These are phyloP conservation scores for Copidosoma aretas DNA, from an alignment of 2,888 invertebrate species.

Conservation along the genomic window DNA sequence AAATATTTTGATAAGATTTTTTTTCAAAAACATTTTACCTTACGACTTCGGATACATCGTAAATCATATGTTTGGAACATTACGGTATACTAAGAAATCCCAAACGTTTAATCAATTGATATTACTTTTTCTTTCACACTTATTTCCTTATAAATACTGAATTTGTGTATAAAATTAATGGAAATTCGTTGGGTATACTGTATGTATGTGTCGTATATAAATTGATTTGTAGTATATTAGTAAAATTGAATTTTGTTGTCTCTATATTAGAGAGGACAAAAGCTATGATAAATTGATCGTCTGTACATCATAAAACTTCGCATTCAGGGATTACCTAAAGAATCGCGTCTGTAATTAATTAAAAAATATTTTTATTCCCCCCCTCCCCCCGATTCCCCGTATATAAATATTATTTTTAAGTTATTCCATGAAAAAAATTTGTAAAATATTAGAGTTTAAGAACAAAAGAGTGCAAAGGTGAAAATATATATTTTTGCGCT, in stretches of 20 bases:
- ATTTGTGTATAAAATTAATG: too few species aligned
- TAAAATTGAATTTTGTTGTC: constrained; percentile 42
- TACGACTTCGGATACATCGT: too few species aligned
- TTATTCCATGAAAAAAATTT: constrained; percentile 22
- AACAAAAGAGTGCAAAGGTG: constrained; percentile 14
- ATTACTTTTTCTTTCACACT: too few species aligned
- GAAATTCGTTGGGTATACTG: neutral
- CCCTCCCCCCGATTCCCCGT: constrained; percentile 4
- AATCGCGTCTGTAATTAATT: constrained; percentile 25
- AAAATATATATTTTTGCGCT: constrained; percentile 27
- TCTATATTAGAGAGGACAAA: constrained; percentile 54
- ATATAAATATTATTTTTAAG: constrained; percentile 19
- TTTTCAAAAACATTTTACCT: too few species aligned
- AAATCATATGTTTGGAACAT: too few species aligned
- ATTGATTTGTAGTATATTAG: constrained; percentile 32
- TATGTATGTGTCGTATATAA: constrained; percentile 31
- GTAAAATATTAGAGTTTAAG: constrained; percentile 30
- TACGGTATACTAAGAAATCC: too few species aligned
- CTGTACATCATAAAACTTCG: constrained; percentile 33
- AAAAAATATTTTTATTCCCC: constrained; percentile 21
- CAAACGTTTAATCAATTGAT: too few species aligned
- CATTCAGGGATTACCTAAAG: constrained; percentile 11
- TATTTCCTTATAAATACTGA: too few species aligned
- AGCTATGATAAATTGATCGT: constrained; percentile 39
- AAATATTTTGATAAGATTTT: constrained; percentile 2